phyloP scores from a whole-genome alignment of 2,888 invertebrate species.

The Archaeoteleia sp. region DNA sequence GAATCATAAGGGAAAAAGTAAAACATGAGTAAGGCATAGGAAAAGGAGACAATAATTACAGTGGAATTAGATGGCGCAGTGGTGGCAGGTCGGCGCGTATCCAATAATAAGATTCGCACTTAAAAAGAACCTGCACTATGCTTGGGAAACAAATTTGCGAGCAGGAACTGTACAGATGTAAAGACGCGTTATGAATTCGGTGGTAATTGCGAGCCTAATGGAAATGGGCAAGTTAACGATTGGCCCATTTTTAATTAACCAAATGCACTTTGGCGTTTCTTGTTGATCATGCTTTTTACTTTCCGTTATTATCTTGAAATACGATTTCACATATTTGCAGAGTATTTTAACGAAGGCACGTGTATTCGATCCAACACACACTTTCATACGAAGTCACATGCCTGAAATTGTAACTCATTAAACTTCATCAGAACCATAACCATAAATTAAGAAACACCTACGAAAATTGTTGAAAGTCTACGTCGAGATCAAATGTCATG shows the following conservation, averaged over 20 bases:
- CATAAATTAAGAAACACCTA: slow-evolving; percentile 6
- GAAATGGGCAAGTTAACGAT: too few species aligned
- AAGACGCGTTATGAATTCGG: too few species aligned
- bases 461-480: too few species aligned
- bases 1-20: slow-evolving; percentile 11
- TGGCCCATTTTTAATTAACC: slow-evolving; percentile 23
- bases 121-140: slow-evolving; percentile 10
- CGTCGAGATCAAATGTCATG: background rate
- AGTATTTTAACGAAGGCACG: slow-evolving; percentile 4
- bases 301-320: slow-evolving; percentile 8
- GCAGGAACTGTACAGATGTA: slow-evolving; percentile 11
- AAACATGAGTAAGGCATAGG: slow-evolving; percentile 8
- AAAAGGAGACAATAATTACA: slow-evolving; percentile 13
- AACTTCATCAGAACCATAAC: background rate
- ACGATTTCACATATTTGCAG: slow-evolving; percentile 4
- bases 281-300: slow-evolving; percentile 21
- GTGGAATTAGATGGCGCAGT: slow-evolving; percentile 9
- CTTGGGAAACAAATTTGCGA: slow-evolving; percentile 10
- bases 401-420: background rate
- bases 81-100: background rate
- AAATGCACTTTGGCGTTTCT: slow-evolving; percentile 16
- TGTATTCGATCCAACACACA: too few species aligned
- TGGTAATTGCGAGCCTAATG: too few species aligned
- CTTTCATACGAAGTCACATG: background rate
- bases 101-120: slow-evolving; percentile 20